Percentiles rank a stretch among this genome's conserved stretches.
phyloP scores from a whole-genome alignment of 2,113 vertebrate species.

The Turdus rufiventris region DNA sequence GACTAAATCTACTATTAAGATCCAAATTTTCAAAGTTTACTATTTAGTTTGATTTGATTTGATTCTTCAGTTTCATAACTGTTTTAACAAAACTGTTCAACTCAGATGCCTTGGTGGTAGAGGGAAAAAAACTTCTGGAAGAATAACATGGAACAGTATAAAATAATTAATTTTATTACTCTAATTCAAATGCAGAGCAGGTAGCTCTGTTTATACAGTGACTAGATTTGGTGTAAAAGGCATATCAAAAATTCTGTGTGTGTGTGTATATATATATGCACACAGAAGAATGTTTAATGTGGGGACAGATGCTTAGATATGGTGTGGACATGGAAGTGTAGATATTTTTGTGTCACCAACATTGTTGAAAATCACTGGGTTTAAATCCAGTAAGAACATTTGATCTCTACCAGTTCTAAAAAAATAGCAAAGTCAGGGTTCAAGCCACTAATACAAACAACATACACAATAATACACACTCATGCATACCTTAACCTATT shows the following conservation, averaged over 20 bases:
- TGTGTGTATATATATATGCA: background rate
- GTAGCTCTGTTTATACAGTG: background rate
- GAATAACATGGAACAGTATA: background rate
- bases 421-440: background rate
- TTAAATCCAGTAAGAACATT: background rate
- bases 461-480: background rate
- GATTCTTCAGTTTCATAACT: background rate
- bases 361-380: background rate
- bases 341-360: background rate
- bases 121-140: background rate
- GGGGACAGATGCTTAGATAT: background rate
- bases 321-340: background rate
- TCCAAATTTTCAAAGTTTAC: slow-evolving; percentile 4
- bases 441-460: background rate
- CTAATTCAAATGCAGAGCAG: background rate
- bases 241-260: background rate
- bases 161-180: background rate
- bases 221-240: background rate
- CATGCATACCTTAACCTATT: background rate
- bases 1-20: background rate
- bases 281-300: background rate
- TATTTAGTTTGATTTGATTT: background rate
- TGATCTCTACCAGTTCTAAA: background rate
- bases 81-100: background rate
- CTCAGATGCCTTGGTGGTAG: background rate